Base-by-base conservation (phyloP, 1,140 invertebrate species). In the Melanaphis sacchari region DNA sequence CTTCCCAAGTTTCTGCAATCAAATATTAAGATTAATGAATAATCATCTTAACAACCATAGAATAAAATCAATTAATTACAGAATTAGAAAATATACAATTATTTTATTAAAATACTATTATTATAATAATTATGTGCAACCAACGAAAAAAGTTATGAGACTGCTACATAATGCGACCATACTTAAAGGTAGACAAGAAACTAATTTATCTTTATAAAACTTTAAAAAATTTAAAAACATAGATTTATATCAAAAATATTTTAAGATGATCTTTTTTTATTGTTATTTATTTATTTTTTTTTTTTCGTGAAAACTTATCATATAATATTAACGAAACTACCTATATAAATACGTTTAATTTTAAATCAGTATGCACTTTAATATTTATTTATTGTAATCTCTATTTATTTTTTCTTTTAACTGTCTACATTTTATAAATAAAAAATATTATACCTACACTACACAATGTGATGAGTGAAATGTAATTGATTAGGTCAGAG, bases 1-100 rank as follows among this genome's bases (percentile, higher is more conserved):
- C 96, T 96, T 94, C 96, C 97, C 94, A 97, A 95, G 95, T 97
- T 97, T 95, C 97, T 97, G 95, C 54, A 96, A 96, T 94, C 95
- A 94, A 95, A 94, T 94, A 85, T n/a, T 87, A 54, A 88, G 6
- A 49, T 88, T 87, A 43, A 31, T 87, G 26, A n/a, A 24, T 24
- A 52, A 49, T 24, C 46, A 52, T 52, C 15, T n/a, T 31, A 43
- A 85, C 82, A 85, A 41, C 31, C 2, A 15, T 76, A 36, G 15
- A 76, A 76, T 76, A n/a, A 18, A 36, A 76, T 66, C n/a, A n/a
- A 76, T 76, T n/a, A 76, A 36, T 15, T 76, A n/a, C 59, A 76
- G 15, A n/a, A n/a, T n/a, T 76, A n/a, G 11, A 76, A 76, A n/a
- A n/a, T 15, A 76, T 76, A 2, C 59, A 76, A 76, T 76, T 18